Evolutionary conservation across 1,140 invertebrate genomes (phyloP).

Genomic region (Hypothenemus hampei): DNA sequence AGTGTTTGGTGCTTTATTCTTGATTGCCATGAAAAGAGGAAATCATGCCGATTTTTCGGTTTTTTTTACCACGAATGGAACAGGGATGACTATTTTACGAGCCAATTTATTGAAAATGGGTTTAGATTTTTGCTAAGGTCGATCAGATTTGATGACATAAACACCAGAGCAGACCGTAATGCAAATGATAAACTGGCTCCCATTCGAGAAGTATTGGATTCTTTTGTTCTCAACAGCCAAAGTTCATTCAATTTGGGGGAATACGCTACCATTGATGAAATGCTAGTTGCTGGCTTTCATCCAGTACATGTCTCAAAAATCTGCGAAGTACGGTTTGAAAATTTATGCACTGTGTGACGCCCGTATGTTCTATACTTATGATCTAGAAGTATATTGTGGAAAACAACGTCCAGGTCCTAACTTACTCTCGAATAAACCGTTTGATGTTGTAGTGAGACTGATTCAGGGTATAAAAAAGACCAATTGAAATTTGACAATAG

Average conservation of each 20-base stretch:
- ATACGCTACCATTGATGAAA: conserved; percentile 1
- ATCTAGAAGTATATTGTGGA: conserved; percentile 1
- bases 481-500: conserved; percentile 2
- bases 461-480: conserved; percentile 2
- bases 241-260: no score
- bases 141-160: conserved; percentile 37
- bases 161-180: conserved; percentile 32
- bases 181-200: conserved; percentile 41
- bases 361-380: background rate
- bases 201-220: conserved; percentile 39
- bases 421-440: background rate
- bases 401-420: background rate
- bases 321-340: background rate
- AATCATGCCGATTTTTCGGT: no score
- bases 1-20: no score
- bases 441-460: conserved; percentile 1
- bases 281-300: background rate
- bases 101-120: background rate
- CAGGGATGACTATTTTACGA: background rate
- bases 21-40: no score
- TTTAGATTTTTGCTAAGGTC: conserved; percentile 1
- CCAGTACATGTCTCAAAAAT: background rate
- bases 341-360: conserved; percentile 1
- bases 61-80: background rate
- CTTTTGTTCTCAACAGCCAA: conserved; percentile 37